phyloP scores from a whole-genome alignment of 2,797 vertebrate genomes.

The Molothrus aeneus region DNA sequence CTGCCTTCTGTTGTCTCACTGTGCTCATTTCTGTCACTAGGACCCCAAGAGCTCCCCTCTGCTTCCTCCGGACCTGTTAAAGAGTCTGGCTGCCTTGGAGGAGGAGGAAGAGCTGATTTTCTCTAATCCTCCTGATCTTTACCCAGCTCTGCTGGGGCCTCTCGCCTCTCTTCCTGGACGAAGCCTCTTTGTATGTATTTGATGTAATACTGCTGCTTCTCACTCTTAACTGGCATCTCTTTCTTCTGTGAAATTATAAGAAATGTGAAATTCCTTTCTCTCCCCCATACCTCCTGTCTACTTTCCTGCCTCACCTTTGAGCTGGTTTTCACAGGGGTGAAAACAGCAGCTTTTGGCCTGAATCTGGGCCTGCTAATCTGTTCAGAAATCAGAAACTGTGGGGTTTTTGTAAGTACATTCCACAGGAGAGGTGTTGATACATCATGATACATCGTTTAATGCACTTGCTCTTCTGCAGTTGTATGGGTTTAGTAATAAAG shows the following conservation, averaged over 20 bases:
- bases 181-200: constrained; percentile 99
- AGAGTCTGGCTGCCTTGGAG: constrained; percentile 98
- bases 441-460: neutral
- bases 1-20: constrained; percentile 74
- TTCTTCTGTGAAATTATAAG: constrained; percentile 53
- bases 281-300: neutral
- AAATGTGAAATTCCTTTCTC: constrained; percentile 7
- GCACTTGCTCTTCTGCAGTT: neutral
- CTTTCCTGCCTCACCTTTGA: neutral
- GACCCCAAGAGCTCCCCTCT: constrained; percentile 98
- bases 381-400: neutral
- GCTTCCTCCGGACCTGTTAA: constrained; percentile 99
- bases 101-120: constrained; percentile 98
- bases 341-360: neutral
- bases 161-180: constrained; percentile 96
- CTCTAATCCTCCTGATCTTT: constrained; percentile 98
- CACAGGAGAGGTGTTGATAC: neutral
- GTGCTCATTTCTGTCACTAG: constrained; percentile 87
- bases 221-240: constrained; percentile 68
- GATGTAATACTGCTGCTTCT: constrained; percentile 74
- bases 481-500: neutral
- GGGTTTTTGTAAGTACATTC: neutral
- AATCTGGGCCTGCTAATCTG: neutral
- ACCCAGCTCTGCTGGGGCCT: constrained; percentile 95
- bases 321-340: neutral